phyloP scores from a whole-genome alignment of 2,888 invertebrate species.

The Gryllus longicercus region DNA sequence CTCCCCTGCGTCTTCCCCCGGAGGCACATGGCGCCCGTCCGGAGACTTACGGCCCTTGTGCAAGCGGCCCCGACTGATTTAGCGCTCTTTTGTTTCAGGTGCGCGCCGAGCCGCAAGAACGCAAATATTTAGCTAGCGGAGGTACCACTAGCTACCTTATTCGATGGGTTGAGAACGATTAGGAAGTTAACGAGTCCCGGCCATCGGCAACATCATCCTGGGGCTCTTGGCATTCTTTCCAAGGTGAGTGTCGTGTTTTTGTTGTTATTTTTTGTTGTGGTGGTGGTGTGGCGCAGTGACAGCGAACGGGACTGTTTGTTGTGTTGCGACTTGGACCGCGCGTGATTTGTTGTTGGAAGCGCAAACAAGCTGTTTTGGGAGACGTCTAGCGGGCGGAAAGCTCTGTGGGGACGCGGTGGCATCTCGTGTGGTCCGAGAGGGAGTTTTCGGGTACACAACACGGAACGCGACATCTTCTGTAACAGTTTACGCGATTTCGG shows the following conservation, averaged over 20 bases:
- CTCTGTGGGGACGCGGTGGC: too few species aligned
- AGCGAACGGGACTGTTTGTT: too few species aligned
- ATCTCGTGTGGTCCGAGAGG: too few species aligned
- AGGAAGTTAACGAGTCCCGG: neutral
- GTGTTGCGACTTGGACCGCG: too few species aligned
- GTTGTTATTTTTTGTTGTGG: neutral
- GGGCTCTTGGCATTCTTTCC: neutral
- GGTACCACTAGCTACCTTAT: neutral
- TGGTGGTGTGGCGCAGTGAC: too few species aligned
- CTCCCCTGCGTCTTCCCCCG: neutral
- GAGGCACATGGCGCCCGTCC: neutral
- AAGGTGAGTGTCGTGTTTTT: neutral
- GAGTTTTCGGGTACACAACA: too few species aligned
- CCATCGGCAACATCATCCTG: conserved; percentile 6
- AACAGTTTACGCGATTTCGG: too few species aligned
- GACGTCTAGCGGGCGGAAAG: too few species aligned
- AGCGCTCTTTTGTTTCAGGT: neutral
- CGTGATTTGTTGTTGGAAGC: too few species aligned
- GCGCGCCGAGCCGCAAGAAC: neutral
- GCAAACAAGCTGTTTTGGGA: too few species aligned
- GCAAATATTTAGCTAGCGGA: neutral
- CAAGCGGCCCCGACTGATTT: neutral
- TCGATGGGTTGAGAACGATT: conserved; percentile 17
- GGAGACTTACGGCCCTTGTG: conserved; percentile 1
- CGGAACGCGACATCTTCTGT: too few species aligned